A percentile compares a stretch with the other conserved stretches of the same genome.
Conservation (phyloP, 2,888 invertebrate genomes). For the Sinhomidia bicolor region DNA sequence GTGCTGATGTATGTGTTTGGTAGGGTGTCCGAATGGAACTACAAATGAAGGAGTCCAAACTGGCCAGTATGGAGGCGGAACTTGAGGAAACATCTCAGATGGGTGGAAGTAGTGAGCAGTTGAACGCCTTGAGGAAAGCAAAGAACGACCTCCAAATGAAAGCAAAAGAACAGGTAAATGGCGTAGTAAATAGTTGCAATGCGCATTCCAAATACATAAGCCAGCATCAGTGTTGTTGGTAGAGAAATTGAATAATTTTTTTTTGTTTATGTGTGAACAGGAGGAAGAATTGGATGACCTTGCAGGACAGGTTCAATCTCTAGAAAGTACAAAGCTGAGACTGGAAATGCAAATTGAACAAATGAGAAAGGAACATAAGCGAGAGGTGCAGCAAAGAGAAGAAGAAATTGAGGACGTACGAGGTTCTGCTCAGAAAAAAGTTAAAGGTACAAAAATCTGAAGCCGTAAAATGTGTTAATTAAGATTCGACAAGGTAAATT, state of each 20-base stretch:
- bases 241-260: no score
- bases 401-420: constrained; percentile 96
- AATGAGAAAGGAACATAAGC: constrained; percentile 93
- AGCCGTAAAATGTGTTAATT: not conserved
- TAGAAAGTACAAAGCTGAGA: constrained; percentile 96
- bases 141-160: constrained; percentile 94
- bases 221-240: no score
- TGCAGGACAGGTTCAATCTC: constrained; percentile 93
- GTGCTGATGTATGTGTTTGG: no score
- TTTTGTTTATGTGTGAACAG: constrained; percentile 78
- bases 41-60: constrained; percentile 93
- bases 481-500: not conserved
- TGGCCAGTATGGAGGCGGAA: constrained; percentile 90
- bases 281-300: constrained; percentile 98
- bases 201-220: no score
- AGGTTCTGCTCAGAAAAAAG: constrained; percentile 94
- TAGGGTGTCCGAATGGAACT: constrained; percentile 93
- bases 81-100: constrained; percentile 92
- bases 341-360: constrained; percentile 97
- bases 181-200: not conserved
- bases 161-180: constrained; percentile 84
- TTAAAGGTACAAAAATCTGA: constrained; percentile 86
- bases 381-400: constrained; percentile 94
- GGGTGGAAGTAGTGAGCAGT: constrained; percentile 92
- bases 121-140: constrained; percentile 90